phyloP scores from a whole-genome alignment of 1,140 invertebrate species.

The Belonocnema kinseyi region DNA sequence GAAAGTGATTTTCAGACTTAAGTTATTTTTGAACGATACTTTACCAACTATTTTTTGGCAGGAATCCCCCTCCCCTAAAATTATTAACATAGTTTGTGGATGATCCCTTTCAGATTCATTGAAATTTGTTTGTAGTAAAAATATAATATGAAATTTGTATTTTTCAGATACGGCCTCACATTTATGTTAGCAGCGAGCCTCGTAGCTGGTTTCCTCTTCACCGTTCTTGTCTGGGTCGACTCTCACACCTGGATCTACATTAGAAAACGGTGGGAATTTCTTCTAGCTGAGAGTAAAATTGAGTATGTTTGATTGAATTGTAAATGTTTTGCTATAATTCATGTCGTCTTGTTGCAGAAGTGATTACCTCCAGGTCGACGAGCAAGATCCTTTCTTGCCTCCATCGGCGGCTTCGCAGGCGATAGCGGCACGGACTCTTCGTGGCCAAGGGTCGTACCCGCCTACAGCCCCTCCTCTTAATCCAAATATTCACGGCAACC shows the following conservation, averaged over 20 bases:
- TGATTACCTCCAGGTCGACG: slow-evolving; percentile 84
- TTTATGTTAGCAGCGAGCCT: slow-evolving; percentile 91
- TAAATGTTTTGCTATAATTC: not conserved
- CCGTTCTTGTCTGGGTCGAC: slow-evolving; percentile 93
- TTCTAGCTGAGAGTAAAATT: not conserved
- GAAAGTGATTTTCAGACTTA: too few species aligned
- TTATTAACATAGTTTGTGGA: too few species aligned
- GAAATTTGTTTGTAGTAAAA: too few species aligned
- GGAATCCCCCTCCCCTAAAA: too few species aligned
- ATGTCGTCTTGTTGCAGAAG: slow-evolving; percentile 76
- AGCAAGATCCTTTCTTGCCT: slow-evolving; percentile 84
- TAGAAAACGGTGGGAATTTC: slow-evolving; percentile 84
- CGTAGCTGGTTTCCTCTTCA: slow-evolving; percentile 90
- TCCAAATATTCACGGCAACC: slow-evolving; percentile 75
- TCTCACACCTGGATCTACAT: slow-evolving; percentile 98
- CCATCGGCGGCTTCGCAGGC: slow-evolving; percentile 80
- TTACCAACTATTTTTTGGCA: too few species aligned
- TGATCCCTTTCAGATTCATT: too few species aligned
- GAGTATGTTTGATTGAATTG: not conserved
- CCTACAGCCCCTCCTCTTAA: slow-evolving; percentile 76
- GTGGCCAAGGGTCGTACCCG: slow-evolving; percentile 81
- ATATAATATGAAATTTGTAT: too few species aligned
- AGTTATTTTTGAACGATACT: too few species aligned
- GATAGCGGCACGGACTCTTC: slow-evolving; percentile 79
- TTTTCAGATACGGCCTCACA: slow-evolving; percentile 81